Evolutionary conservation across 2,888 invertebrate species (phyloP).

Genomic region (Drosophila fungiperda): DNA sequence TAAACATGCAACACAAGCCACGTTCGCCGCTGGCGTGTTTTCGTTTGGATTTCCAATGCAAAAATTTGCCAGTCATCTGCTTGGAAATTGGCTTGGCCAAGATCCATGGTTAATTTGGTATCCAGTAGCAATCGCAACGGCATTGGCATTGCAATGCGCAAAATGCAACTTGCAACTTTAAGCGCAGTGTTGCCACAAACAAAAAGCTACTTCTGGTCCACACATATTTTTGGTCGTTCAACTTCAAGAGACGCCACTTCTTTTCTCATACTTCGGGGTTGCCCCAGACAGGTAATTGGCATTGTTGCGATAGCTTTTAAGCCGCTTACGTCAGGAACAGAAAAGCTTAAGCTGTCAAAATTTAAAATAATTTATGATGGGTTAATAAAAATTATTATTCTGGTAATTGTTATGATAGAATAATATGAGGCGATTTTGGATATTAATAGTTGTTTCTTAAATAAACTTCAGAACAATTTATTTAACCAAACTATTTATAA

Average conservation of each 20-base stretch:
- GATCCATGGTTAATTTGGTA: slow-evolving; percentile 56
- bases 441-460: neutral
- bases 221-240: neutral
- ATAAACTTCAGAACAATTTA: neutral
- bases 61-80: slow-evolving; percentile 56
- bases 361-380: slow-evolving; percentile 7
- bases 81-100: slow-evolving; percentile 54
- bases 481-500: neutral
- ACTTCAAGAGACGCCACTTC: neutral
- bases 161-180: slow-evolving; percentile 18
- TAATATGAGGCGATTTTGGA: neutral
- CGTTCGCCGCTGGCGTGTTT: slow-evolving; percentile 38
- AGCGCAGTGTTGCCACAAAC: neutral
- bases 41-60: slow-evolving; percentile 53
- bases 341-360: slow-evolving; percentile 23
- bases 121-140: slow-evolving; percentile 41
- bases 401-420: neutral
- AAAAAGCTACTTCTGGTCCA: neutral
- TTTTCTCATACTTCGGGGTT: neutral
- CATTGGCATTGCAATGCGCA: slow-evolving; percentile 6
- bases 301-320: slow-evolving; percentile 11
- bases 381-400: neutral
- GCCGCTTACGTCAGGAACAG: slow-evolving; percentile 12
- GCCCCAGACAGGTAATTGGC: neutral
- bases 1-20: slow-evolving; percentile 73